Conservation (phyloP, 1,140 invertebrate species). For the Babylonia areolata region DNA sequence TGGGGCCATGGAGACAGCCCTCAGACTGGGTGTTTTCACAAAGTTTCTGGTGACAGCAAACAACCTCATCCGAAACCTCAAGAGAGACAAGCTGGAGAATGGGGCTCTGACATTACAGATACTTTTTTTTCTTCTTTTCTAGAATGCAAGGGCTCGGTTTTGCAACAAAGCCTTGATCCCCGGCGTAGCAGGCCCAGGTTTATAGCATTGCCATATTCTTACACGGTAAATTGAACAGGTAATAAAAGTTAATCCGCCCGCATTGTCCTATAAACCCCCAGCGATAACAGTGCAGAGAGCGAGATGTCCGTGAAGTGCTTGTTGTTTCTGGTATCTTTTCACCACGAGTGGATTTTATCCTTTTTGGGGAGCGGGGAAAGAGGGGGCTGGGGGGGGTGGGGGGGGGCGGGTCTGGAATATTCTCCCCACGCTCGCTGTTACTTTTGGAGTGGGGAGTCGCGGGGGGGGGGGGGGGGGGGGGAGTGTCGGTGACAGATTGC, state of each 20-base stretch:
- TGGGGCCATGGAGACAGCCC: not conserved
- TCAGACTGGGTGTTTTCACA: not conserved
- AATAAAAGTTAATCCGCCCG: not conserved
- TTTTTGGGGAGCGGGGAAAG: no score
- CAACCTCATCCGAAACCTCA: not conserved
- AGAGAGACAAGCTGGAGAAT: not conserved
- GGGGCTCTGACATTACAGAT: no score
- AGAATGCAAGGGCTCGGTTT: no score
- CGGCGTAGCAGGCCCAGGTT: not conserved
- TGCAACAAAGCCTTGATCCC: not conserved
- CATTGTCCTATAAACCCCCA: not conserved
- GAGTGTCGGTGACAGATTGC: not conserved
- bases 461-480: no score
- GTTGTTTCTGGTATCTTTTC: no score
- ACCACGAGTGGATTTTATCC: not conserved
- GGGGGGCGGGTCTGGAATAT: no score
- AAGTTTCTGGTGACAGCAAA: not conserved
- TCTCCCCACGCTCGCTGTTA: no score
- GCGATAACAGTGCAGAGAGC: not conserved
- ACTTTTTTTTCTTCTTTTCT: no score
- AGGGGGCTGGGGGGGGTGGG: no score
- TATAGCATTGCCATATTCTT: not conserved
- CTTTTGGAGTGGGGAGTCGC: no score
- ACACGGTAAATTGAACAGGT: conserved; percentile 19
- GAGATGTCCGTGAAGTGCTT: not conserved